A percentile compares a stretch with the other conserved stretches of the same genome.
Conservation (phyloP, 53 echinoderm and acorn worm genomes). For the Echinarachnius parma region DNA sequence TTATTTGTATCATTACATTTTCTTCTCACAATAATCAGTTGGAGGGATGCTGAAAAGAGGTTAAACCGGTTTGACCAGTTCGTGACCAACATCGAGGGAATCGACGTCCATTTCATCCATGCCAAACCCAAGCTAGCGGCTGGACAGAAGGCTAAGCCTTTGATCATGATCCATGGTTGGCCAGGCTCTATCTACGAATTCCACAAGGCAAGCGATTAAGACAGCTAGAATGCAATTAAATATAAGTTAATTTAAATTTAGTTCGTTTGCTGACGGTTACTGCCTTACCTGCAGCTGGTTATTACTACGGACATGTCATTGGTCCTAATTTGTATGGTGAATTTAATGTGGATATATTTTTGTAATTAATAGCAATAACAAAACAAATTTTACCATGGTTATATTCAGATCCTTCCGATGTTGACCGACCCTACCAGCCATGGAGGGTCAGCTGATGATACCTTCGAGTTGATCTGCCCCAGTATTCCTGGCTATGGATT, state of each 20-base stretch:
- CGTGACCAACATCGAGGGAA: conserved; percentile 83
- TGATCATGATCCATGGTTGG: conserved; percentile 88
- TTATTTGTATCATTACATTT: no score
- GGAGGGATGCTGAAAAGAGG: conserved; percentile 64
- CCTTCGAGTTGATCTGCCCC: conserved; percentile 84
- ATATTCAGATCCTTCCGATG: conserved; percentile 76
- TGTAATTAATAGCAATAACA: no score
- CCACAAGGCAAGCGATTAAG: conserved; percentile 74
- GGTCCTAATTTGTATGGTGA: no score
- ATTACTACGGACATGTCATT: no score
- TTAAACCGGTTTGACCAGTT: conserved; percentile 71
- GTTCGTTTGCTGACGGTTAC: no score
- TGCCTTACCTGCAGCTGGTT: no score
- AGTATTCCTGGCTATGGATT: conserved; percentile 89
- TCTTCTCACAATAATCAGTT: no score
- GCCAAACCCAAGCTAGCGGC: conserved; percentile 61
- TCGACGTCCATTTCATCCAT: conserved; percentile 79
- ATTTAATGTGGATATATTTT: no score
- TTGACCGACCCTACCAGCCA: conserved; percentile 63
- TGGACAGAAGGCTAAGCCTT: conserved; percentile 74
- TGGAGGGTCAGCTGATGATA: conserved; percentile 66
- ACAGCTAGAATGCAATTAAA: no score
- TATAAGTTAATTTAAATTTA: no score
- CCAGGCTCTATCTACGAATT: conserved; percentile 85
- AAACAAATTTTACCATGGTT: no score